phyloP scores from a whole-genome alignment of 2,797 vertebrate species.

The Muscicapa comitata region DNA sequence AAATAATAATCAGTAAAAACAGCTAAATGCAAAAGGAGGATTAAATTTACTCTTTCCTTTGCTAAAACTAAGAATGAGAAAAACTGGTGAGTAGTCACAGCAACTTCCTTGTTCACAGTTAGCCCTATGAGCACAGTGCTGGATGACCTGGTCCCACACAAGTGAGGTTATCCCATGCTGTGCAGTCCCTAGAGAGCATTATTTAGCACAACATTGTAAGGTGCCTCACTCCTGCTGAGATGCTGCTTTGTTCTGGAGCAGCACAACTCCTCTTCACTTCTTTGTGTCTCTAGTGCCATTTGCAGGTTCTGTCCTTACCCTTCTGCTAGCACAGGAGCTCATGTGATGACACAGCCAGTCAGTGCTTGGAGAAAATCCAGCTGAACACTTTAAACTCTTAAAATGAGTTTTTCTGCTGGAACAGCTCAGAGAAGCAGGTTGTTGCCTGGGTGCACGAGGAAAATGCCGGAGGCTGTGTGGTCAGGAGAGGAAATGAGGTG shows the following conservation, averaged over 20 bases:
- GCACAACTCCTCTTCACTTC: neutral
- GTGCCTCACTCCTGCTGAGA: fast-evolving
- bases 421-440: neutral
- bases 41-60: neutral
- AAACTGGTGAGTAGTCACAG: neutral
- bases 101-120: neutral
- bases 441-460: neutral
- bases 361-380: neutral
- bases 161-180: neutral
- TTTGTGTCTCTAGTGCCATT: neutral
- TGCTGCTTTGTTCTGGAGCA: neutral
- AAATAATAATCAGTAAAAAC: neutral
- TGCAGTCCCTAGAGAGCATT: neutral
- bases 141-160: fast-evolving
- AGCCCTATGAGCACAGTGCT: neutral
- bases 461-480: neutral
- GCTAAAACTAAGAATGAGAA: neutral
- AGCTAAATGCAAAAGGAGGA: neutral
- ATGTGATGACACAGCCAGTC: fast-evolving
- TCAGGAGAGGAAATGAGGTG: neutral
- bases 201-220: neutral
- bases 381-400: neutral
- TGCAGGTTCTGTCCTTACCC: neutral
- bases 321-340: neutral
- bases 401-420: neutral